These are phyloP conservation scores for Cyanocitta stelleri DNA, from an alignment of 2,113 vertebrate genomes.

Conservation along the genomic window DNA sequence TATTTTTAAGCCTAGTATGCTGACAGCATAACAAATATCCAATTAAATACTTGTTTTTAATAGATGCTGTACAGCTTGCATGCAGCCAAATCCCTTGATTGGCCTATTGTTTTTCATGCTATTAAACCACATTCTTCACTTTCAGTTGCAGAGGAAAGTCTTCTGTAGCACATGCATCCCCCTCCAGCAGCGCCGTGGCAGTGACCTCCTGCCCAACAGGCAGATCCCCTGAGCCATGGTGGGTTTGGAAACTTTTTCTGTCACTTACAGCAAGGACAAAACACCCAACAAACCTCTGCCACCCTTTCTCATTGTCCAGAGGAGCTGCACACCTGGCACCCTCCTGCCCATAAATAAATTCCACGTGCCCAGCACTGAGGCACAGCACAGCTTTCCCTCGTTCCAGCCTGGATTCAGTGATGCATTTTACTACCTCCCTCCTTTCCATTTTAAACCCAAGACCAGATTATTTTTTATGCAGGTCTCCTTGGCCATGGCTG, in stretches of 20 bases:
- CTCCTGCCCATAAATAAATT: background rate
- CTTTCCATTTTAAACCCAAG: background rate
- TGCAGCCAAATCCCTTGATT: background rate
- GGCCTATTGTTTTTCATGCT: background rate
- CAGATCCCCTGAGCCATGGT: accelerated
- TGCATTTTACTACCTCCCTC: background rate
- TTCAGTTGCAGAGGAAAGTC: background rate
- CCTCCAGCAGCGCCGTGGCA: background rate
- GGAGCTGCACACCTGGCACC: background rate
- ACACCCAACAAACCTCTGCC: background rate
- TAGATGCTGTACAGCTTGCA: background rate
- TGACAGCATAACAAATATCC: background rate
- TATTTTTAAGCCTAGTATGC: background rate
- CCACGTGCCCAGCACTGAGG: background rate
- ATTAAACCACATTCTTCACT: background rate
- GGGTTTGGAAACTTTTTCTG: background rate
- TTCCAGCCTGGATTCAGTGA: background rate
- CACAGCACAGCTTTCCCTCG: background rate
- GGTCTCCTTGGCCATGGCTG: background rate
- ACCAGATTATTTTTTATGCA: background rate
- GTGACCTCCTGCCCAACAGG: background rate
- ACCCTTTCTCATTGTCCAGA: background rate
- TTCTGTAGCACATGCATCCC: background rate
- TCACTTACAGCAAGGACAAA: background rate
- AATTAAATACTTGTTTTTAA: background rate